Conservation (phyloP, 2,888 invertebrate genomes). For the Shargacucullia verbasci region DNA sequence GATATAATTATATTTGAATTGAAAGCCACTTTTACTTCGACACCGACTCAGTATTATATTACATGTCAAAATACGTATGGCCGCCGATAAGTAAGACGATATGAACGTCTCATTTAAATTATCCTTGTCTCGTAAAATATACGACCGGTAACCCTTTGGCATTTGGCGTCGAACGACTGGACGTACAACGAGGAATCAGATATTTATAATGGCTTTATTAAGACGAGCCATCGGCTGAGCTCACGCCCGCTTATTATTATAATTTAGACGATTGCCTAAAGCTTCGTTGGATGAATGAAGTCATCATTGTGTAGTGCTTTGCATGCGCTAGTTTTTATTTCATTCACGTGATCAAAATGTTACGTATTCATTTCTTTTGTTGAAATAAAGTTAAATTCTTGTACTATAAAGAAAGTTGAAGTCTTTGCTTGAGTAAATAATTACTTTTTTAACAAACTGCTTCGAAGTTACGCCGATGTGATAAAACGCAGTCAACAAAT, state of each 20-base stretch:
- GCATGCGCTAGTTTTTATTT: slow-evolving; percentile 50
- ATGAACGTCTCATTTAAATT: slow-evolving; percentile 65
- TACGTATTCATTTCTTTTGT: slow-evolving; percentile 28
- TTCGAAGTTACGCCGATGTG: slow-evolving; percentile 62
- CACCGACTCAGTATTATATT: slow-evolving; percentile 42
- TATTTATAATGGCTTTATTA: slow-evolving; percentile 89
- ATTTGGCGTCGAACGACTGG: slow-evolving; percentile 76
- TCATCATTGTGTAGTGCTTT: slow-evolving; percentile 72
- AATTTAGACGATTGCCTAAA: slow-evolving; percentile 88
- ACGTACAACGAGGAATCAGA: slow-evolving; percentile 81
- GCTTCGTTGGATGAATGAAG: slow-evolving; percentile 83
- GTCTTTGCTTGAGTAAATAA: slow-evolving; percentile 38
- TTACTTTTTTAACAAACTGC: slow-evolving; percentile 61
- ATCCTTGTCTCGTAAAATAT: slow-evolving; percentile 69
- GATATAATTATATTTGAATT: slow-evolving; percentile 29
- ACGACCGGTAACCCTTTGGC: slow-evolving; percentile 78
- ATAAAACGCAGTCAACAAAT: slow-evolving; percentile 77
- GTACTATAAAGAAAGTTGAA: slow-evolving; percentile 29
- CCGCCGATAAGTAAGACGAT: slow-evolving; percentile 59
- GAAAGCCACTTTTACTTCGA: slow-evolving; percentile 21
- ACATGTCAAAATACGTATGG: slow-evolving; percentile 56
- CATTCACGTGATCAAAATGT: slow-evolving; percentile 31
- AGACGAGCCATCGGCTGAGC: slow-evolving; percentile 81
- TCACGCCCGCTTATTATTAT: slow-evolving; percentile 88
- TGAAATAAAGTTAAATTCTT: slow-evolving; percentile 33